These are phyloP conservation scores for Ecdyonurus torrentis DNA, from an alignment of 2,888 invertebrate species.

Conservation along the genomic window DNA sequence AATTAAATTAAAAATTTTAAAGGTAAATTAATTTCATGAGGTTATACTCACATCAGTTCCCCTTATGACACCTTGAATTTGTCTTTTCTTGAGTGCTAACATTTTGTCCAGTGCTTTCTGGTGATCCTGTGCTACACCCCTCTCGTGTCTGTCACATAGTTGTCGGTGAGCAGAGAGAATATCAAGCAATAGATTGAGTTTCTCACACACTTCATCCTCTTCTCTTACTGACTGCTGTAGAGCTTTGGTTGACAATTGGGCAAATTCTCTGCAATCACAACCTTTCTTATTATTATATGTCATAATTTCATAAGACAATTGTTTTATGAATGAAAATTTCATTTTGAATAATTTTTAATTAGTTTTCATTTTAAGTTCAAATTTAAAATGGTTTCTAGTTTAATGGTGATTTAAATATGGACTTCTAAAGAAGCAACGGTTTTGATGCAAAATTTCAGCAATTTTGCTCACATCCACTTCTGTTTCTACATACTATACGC, in stretches of 20 bases:
- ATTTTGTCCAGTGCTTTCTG: slow-evolving; percentile 41
- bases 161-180: slow-evolving; percentile 36
- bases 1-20: neutral
- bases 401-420: too few species aligned
- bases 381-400: too few species aligned
- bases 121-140: slow-evolving; percentile 42
- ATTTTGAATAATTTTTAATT: neutral
- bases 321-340: too few species aligned
- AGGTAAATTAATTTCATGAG: neutral
- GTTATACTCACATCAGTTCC: slow-evolving; percentile 35
- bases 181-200: slow-evolving; percentile 34
- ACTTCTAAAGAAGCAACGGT: too few species aligned
- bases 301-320: neutral
- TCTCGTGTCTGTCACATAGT: slow-evolving; percentile 41
- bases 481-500: too few species aligned
- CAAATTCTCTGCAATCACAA: slow-evolving; percentile 28
- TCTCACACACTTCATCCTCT: slow-evolving; percentile 36
- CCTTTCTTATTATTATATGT: too few species aligned
- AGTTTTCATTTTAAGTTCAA: too few species aligned
- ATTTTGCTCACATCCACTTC: too few species aligned
- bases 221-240: slow-evolving; percentile 34
- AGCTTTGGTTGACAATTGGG: slow-evolving; percentile 30
- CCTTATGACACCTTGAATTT: slow-evolving; percentile 42
- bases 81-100: slow-evolving; percentile 40
- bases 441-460: too few species aligned